Evolutionary conservation across 2,113 vertebrate species (phyloP).

Genomic region (Cathartes aura): DNA sequence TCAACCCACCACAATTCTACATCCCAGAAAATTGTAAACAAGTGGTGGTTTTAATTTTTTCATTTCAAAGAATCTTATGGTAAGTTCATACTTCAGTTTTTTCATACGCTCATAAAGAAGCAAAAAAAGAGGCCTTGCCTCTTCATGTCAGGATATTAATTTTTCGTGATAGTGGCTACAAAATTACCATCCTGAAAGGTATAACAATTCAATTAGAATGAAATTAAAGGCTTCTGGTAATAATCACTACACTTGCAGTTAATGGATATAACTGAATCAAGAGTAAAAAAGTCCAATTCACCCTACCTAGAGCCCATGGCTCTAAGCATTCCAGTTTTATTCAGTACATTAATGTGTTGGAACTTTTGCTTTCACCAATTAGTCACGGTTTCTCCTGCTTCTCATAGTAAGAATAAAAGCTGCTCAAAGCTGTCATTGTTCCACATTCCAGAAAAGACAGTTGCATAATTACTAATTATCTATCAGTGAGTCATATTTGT

Average conservation of each 20-base stretch:
- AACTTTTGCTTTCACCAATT: neutral
- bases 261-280: neutral
- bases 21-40: neutral
- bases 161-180: neutral
- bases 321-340: neutral
- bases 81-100: neutral
- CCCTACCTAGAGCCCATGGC: neutral
- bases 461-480: constrained; percentile 10
- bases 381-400: neutral
- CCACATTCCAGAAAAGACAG: neutral
- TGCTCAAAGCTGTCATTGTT: constrained; percentile 1
- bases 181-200: neutral
- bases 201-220: neutral
- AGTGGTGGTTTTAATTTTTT: neutral
- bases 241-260: neutral
- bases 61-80: neutral
- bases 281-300: neutral
- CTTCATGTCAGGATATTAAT: neutral
- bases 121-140: neutral
- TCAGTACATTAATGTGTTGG: neutral
- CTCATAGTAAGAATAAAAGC: neutral
- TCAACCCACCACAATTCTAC: neutral
- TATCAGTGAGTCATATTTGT: neutral
- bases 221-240: neutral
- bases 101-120: neutral